phyloP scores from a whole-genome alignment of 2,113 vertebrate genomes.

The Nymphicus hollandicus region DNA sequence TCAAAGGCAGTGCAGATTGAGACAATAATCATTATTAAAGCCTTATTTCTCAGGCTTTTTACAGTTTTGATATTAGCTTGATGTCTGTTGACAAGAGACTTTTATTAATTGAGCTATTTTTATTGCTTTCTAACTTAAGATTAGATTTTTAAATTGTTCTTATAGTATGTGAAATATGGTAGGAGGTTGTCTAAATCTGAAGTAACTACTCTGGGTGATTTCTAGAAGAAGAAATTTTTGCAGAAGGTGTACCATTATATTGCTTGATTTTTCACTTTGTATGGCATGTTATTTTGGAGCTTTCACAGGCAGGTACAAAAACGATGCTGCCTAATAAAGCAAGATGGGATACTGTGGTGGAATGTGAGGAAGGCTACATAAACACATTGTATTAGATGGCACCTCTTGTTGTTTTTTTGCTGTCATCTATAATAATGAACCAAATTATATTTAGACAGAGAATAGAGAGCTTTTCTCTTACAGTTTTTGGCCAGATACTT shows the following conservation, averaged over 20 bases:
- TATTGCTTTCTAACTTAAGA: not conserved
- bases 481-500: not conserved
- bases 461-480: not conserved
- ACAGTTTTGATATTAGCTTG: not conserved
- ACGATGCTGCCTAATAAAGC: not conserved
- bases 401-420: not conserved
- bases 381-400: not conserved
- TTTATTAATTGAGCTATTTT: not conserved
- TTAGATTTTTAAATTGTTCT: not conserved
- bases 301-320: not conserved
- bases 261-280: not conserved
- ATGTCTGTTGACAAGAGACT: not conserved
- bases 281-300: not conserved
- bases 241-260: not conserved
- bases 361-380: not conserved
- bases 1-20: not conserved
- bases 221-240: not conserved
- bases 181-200: not conserved
- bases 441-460: not conserved
- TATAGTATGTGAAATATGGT: not conserved
- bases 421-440: not conserved
- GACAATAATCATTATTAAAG: not conserved
- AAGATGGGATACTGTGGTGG: not conserved
- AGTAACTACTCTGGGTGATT: not conserved
- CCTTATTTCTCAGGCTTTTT: not conserved